Conservation (phyloP, 2,888 invertebrate genomes). For the Drepana falcataria region DNA sequence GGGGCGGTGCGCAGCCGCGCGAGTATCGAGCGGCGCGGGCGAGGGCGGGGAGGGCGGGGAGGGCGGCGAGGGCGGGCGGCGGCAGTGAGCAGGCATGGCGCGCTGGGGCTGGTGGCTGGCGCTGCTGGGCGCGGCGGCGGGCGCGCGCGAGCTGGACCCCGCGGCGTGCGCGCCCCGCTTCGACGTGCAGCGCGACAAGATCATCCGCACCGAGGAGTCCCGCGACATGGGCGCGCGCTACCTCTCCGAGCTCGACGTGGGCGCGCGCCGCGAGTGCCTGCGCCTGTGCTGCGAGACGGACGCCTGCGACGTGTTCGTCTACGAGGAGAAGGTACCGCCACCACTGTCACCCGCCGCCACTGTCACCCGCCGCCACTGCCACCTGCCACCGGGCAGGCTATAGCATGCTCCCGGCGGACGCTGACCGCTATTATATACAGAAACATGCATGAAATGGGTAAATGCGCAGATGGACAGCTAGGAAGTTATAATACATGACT, state of each 20-base stretch:
- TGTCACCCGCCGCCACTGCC: no score
- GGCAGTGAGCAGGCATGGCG: background rate
- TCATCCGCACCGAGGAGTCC: conserved; percentile 94
- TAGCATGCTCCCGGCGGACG: no score
- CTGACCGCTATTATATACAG: no score
- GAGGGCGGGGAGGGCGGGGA: no score
- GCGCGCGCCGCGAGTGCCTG: conserved; percentile 89
- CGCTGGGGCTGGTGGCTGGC: conserved; percentile 36
- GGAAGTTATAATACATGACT: no score
- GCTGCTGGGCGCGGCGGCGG: conserved; percentile 36
- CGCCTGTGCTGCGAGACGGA: conserved; percentile 92
- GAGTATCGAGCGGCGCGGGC: conserved; percentile 30
- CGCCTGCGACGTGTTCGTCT: conserved; percentile 93
- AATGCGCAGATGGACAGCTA: no score
- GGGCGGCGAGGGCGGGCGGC: conserved; percentile 6
- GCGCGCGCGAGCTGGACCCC: conserved; percentile 78
- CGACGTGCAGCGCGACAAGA: conserved; percentile 92
- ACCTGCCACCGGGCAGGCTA: no score
- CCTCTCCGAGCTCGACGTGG: conserved; percentile 90
- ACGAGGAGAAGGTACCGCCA: conserved; percentile 88
- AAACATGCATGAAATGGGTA: no score
- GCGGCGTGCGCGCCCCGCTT: conserved; percentile 86
- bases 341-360: conserved; percentile 1
- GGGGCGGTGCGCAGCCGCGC: conserved; percentile 35
- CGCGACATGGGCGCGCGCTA: conserved; percentile 92